These are phyloP conservation scores for Synergus laeviventris DNA, from an alignment of 2,888 invertebrate genomes.

Conservation along the genomic window DNA sequence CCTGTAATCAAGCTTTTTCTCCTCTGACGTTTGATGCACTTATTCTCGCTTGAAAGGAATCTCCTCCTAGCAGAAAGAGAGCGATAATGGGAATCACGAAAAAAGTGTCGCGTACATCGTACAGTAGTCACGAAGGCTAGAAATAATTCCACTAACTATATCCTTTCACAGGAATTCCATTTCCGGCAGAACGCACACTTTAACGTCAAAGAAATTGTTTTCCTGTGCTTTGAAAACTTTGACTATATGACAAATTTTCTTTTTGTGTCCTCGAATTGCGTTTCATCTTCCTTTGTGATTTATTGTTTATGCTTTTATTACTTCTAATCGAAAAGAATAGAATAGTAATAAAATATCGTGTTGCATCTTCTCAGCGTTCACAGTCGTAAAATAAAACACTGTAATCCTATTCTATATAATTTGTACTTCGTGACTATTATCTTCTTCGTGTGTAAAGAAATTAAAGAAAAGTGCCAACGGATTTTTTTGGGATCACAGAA, in stretches of 20 bases:
- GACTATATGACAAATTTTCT: not conserved
- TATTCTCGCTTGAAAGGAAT: not conserved
- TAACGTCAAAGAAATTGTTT: not conserved
- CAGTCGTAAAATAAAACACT: not conserved
- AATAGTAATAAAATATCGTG: not conserved
- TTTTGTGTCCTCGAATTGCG: not conserved
- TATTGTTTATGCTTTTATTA: not conserved
- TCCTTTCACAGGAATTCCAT: conserved; percentile 41
- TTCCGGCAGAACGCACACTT: conserved; percentile 7
- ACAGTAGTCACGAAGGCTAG: conserved; percentile 48
- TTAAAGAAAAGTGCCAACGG: not conserved
- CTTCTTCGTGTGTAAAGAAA: not conserved
- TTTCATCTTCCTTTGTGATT: not conserved
- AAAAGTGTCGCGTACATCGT: conserved; percentile 51
- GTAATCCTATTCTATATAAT: not conserved
- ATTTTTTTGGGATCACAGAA: not conserved
- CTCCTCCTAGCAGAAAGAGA: conserved; percentile 12
- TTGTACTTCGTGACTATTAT: not conserved
- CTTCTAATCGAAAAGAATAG: not conserved
- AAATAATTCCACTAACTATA: conserved; percentile 49
- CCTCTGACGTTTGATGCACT: not conserved
- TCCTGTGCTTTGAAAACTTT: not conserved
- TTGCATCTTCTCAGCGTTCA: not conserved
- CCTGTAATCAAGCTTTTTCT: conserved; percentile 24
- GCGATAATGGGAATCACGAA: conserved; percentile 46